phyloP scores from a whole-genome alignment of 2,797 vertebrate species.

The Glyptemys insculpta region DNA sequence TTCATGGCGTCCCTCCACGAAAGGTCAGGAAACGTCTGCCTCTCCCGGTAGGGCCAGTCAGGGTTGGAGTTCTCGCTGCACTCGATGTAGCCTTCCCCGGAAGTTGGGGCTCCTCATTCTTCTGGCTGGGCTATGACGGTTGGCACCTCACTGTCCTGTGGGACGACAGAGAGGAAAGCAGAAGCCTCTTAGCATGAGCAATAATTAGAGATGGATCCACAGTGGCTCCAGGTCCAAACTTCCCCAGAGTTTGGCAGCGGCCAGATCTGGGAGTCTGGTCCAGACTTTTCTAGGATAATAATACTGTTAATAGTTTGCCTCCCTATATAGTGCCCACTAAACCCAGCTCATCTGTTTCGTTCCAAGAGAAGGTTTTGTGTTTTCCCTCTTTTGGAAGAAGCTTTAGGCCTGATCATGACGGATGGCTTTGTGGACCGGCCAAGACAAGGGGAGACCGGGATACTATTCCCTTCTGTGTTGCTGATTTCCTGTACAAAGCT shows the following conservation, averaged over 20 bases:
- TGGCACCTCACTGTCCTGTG: not conserved
- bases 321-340: not conserved
- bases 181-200: not conserved
- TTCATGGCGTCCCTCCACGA: not conserved
- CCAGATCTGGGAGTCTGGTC: not conserved
- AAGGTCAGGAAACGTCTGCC: no score
- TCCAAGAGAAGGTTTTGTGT: not conserved
- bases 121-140: not conserved
- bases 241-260: not conserved
- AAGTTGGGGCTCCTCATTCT: not conserved
- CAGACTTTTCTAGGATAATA: not conserved
- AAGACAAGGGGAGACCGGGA: not conserved
- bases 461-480: not conserved
- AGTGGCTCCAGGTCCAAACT: not conserved
- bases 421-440: not conserved
- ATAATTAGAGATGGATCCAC: not conserved
- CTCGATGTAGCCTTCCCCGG: not conserved
- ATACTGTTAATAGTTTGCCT: not conserved
- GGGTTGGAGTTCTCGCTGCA: not conserved
- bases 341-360: not conserved
- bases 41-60: not conserved
- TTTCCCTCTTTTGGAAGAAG: not conserved
- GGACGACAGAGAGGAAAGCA: not conserved
- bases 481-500: not conserved
- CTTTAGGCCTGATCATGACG: not conserved